phyloP scores from a whole-genome alignment of 2,888 invertebrate genomes.

The Zele albiditarsus region DNA sequence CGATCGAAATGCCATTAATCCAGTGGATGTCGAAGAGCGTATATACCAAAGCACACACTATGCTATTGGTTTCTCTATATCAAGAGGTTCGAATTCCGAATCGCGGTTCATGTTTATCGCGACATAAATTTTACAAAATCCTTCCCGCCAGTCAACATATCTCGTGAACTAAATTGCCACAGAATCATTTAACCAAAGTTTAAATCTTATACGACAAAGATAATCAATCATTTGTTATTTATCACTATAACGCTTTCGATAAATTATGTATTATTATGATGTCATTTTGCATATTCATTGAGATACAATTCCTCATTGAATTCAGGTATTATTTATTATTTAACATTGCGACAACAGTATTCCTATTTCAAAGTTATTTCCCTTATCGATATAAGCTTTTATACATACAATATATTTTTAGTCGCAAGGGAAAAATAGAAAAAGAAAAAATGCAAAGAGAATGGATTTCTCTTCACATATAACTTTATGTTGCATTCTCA shows the following conservation, averaged over 20 bases:
- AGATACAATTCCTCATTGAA: background rate
- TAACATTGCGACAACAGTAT: background rate
- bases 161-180: slow-evolving; percentile 21
- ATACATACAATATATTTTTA: background rate
- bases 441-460: background rate
- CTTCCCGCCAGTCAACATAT: slow-evolving; percentile 25
- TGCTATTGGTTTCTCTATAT: slow-evolving; percentile 14
- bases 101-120: slow-evolving; percentile 35
- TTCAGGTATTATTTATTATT: background rate
- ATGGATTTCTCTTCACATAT: background rate
- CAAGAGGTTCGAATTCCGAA: slow-evolving; percentile 28
- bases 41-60: background rate
- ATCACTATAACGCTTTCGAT: background rate
- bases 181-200: background rate
- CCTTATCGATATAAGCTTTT: background rate
- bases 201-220: background rate
- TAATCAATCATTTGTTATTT: background rate
- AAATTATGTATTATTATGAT: background rate
- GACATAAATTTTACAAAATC: slow-evolving; percentile 36
- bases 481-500: background rate
- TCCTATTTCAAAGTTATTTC: background rate
- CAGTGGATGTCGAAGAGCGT: slow-evolving; percentile 33
- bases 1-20: slow-evolving; percentile 46
- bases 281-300: background rate
- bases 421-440: background rate